Base-by-base conservation (phyloP, 2,888 invertebrate genomes). In the Myathropa florea region DNA sequence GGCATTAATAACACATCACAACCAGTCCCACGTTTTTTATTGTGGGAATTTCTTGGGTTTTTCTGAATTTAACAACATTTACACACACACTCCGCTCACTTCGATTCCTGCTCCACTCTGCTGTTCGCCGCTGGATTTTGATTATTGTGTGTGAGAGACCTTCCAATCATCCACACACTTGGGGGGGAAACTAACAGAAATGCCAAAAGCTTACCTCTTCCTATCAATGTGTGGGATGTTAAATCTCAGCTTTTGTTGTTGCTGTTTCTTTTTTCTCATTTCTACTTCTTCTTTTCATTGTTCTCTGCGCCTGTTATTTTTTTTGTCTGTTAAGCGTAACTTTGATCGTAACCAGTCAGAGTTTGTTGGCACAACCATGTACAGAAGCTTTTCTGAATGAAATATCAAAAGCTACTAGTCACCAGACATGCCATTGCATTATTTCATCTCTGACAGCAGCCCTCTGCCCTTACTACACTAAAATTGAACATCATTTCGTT, bases 31-130 rank as follows among this genome's bases (percentile, higher is more conserved):
- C 82, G 82, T 89, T 79, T 88, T 88, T 89, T 92, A 91, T 92
- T 91, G 90, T 92, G 92, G 92, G 92, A 92, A 92, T 92, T 92
- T 92, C 92, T 92, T 90, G 92, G 92, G 92, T 92, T 92, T 92
- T 92, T 92, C 92, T 90, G 89, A 90, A 91, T 91, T 89, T 90
- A 91, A 89, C 90, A 90, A 89, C 86, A 81, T 88, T 46, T 46
- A 46, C 46, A 46, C 46, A 89, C 88, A 89, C 73, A 82, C 73
- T 60, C 70, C 28, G 39, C 64, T 78, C 55, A 21, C 83, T 81
- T 60, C 65, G 75, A 65, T 61, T 10, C 70, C 55, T 30, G 33
- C 21, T 30, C 30, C 33, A 9, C 30, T 63, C 33, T 33, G 53
- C 65, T 30, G 24, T 10, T 57, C 36, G 10, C 23, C 10, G 24